phyloP scores from a whole-genome alignment of 2,113 vertebrate species.

The Ascaphus truei region DNA sequence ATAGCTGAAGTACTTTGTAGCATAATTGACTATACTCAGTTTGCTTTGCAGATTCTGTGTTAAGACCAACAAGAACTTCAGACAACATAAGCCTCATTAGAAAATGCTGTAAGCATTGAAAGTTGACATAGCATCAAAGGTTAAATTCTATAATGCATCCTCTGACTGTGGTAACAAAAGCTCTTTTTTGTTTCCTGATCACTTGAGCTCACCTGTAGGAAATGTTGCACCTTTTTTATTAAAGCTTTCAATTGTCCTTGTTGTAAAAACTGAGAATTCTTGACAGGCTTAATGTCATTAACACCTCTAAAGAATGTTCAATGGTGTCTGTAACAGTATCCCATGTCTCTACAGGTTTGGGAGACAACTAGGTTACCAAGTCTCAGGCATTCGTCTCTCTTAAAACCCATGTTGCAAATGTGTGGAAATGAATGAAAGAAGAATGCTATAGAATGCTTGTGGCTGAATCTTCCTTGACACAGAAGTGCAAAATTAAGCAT shows the following conservation, averaged over 20 bases:
- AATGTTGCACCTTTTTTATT: slow-evolving; percentile 66
- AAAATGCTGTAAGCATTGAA: slow-evolving; percentile 59
- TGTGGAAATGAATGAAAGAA: slow-evolving; percentile 47
- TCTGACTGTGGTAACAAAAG: slow-evolving; percentile 66
- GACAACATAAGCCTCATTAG: slow-evolving; percentile 43
- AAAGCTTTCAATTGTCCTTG: slow-evolving; percentile 55
- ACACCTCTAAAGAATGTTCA: slow-evolving; percentile 49
- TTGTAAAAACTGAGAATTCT: slow-evolving; percentile 62
- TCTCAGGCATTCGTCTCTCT: slow-evolving; percentile 6
- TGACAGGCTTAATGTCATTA: slow-evolving; percentile 58
- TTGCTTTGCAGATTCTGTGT: slow-evolving; percentile 44
- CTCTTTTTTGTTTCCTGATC: slow-evolving; percentile 65
- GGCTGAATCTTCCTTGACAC: slow-evolving; percentile 32
- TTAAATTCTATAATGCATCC: slow-evolving; percentile 60
- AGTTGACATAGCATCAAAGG: slow-evolving; percentile 68
- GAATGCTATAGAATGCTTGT: not conserved
- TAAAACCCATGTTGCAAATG: slow-evolving; percentile 34
- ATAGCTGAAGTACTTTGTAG: slow-evolving; percentile 13
- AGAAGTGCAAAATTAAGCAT: slow-evolving; percentile 39
- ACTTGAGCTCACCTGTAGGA: slow-evolving; percentile 66
- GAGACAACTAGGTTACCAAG: slow-evolving; percentile 5
- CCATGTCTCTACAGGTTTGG: slow-evolving; percentile 34
- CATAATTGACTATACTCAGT: slow-evolving; percentile 27
- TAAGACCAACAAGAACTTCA: slow-evolving; percentile 40
- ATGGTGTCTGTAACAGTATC: slow-evolving; percentile 27